These are phyloP conservation scores for Pollenia angustigena DNA, from an alignment of 2,888 invertebrate species.

Conservation along the genomic window DNA sequence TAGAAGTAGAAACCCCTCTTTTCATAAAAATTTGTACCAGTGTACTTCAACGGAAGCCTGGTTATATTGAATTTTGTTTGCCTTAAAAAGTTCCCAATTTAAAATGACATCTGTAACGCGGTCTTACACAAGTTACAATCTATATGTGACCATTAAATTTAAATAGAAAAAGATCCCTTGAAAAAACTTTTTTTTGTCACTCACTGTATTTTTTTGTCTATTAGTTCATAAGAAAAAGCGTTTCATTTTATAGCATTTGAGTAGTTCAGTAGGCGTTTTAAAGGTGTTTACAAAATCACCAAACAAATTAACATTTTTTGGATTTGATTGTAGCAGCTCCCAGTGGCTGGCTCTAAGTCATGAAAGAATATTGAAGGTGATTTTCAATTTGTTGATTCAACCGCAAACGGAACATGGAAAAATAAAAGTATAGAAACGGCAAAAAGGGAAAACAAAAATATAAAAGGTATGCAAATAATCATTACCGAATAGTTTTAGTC, in stretches of 20 bases:
- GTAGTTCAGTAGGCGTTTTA: constrained; percentile 50
- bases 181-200: not conserved
- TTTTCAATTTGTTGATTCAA: constrained; percentile 15
- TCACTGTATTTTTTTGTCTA: constrained; percentile 5
- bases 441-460: not conserved
- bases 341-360: not conserved
- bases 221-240: not conserved
- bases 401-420: constrained; percentile 6
- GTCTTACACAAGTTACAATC: too few relatives aligned
- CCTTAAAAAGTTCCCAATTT: too few relatives aligned
- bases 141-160: too few relatives aligned
- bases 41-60: too few relatives aligned
- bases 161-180: too few relatives aligned
- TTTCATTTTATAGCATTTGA: not conserved
- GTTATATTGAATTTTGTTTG: too few relatives aligned
- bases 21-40: too few relatives aligned
- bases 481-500: constrained; percentile 39
- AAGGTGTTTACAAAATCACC: constrained; percentile 47
- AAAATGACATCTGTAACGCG: too few relatives aligned
- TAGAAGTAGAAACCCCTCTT: too few relatives aligned
- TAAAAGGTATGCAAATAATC: constrained; percentile 54
- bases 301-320: constrained; percentile 33
- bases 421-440: not conserved
- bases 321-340: constrained; percentile 5
- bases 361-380: not conserved